phyloP scores from a whole-genome alignment of 1,140 invertebrate genomes.

The Cyclargus thomasi region DNA sequence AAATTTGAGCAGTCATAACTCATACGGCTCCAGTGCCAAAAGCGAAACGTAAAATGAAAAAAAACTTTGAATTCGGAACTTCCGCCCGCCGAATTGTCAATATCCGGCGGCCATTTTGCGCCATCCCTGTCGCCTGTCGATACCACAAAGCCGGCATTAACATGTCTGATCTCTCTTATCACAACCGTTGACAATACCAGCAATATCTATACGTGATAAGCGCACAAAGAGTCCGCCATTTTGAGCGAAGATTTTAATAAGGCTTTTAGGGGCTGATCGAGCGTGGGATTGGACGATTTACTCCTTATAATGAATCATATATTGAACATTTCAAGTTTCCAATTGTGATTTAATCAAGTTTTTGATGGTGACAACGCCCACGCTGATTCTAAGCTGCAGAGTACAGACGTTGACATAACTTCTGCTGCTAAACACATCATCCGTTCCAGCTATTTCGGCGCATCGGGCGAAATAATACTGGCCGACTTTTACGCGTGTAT shows the following conservation, averaged over 20 bases:
- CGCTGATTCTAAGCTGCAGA: no score
- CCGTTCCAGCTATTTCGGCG: no score
- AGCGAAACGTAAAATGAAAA: neutral
- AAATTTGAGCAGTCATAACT: neutral
- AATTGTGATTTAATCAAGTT: no score
- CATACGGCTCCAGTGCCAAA: neutral
- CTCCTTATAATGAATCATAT: neutral
- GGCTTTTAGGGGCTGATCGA: neutral
- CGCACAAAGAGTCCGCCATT: neutral
- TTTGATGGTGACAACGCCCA: no score
- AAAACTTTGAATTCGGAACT: conserved; percentile 8
- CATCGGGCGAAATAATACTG: no score
- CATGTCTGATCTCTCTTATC: conserved; percentile 4
- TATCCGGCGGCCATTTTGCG: conserved; percentile 1
- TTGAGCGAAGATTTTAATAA: neutral
- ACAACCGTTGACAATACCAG: neutral
- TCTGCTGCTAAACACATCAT: no score
- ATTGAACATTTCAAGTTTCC: neutral
- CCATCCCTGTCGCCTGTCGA: conserved; percentile 5
- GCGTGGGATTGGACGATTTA: neutral
- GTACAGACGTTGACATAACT: no score
- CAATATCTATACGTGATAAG: neutral
- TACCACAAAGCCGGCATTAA: conserved; percentile 8
- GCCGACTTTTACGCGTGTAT: no score
- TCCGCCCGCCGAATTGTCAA: conserved; percentile 12